Conservation (phyloP, 2,797 vertebrate species). For the Dallia pectoralis region DNA sequence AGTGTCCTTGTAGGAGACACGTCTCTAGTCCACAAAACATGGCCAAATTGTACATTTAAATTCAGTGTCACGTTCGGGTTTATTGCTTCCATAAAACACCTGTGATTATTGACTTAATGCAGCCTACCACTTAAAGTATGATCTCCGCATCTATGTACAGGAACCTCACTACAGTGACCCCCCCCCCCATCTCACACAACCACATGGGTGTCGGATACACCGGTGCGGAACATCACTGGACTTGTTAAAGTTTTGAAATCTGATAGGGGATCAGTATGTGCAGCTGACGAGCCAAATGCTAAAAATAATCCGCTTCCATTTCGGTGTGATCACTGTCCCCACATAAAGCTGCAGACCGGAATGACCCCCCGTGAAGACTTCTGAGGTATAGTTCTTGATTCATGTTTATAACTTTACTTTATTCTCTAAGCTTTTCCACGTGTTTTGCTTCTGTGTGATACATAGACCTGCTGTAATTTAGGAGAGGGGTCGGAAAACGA, state of each 20-base stretch:
- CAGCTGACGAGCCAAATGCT: conserved; percentile 72
- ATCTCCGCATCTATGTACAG: not conserved
- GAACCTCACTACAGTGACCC: not conserved
- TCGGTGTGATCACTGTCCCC: conserved; percentile 22
- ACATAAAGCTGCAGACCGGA: conserved; percentile 31
- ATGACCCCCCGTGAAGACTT: conserved; percentile 55
- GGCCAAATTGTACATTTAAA: not conserved
- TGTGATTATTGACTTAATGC: not conserved
- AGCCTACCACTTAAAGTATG: not conserved
- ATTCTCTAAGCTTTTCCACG: not conserved
- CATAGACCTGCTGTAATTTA: not conserved
- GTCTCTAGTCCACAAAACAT: not conserved
- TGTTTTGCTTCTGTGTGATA: not conserved
- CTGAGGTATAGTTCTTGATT: conserved; percentile 47
- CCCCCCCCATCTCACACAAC: not conserved
- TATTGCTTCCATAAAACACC: not conserved
- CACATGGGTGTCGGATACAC: not conserved
- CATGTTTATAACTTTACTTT: not conserved
- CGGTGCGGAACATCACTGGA: conserved; percentile 19
- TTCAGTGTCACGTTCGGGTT: not conserved
- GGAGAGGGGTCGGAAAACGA: not conserved
- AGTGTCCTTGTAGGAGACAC: not conserved
- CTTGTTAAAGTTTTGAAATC: conserved; percentile 66
- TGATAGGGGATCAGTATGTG: conserved; percentile 60
- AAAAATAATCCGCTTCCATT: conserved; percentile 74